Evolutionary conservation across 1,140 invertebrate species (phyloP).

Genomic region (Paralvinella palmiformis): DNA sequence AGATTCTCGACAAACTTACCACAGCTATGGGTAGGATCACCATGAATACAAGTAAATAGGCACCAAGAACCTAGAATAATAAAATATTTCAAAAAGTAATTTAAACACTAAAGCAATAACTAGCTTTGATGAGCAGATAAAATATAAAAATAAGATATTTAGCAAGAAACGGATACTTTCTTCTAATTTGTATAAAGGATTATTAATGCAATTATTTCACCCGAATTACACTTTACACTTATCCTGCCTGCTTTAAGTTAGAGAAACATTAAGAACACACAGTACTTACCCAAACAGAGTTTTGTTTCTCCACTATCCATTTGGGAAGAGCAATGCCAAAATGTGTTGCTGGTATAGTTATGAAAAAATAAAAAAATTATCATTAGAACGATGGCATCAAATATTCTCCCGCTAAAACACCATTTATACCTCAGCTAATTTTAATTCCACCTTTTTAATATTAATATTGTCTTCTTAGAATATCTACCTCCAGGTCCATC

Average conservation of each 20-base stretch:
- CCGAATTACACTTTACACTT: too few species aligned
- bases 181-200: background rate
- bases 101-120: background rate
- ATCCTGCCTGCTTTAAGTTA: too few species aligned
- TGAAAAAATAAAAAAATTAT: constrained; percentile 7
- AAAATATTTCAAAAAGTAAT: background rate
- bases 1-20: too few species aligned
- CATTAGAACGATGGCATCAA: background rate
- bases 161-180: background rate
- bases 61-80: constrained; percentile 64
- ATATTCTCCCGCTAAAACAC: too few species aligned
- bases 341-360: constrained; percentile 69
- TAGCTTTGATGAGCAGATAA: background rate
- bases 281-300: constrained; percentile 81
- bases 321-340: constrained; percentile 99
- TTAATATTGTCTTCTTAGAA: constrained; percentile 7
- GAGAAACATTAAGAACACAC: background rate
- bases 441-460: background rate
- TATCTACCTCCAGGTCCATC: constrained; percentile 82
- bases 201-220: too few species aligned
- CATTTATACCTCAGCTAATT: too few species aligned
- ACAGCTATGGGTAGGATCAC: constrained; percentile 87
- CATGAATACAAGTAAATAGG: constrained; percentile 97
- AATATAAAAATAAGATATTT: background rate
- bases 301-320: constrained; percentile 99